These are phyloP conservation scores for Pteropus rufus DNA, from an alignment of 2,797 vertebrate genomes.

Conservation along the genomic window DNA sequence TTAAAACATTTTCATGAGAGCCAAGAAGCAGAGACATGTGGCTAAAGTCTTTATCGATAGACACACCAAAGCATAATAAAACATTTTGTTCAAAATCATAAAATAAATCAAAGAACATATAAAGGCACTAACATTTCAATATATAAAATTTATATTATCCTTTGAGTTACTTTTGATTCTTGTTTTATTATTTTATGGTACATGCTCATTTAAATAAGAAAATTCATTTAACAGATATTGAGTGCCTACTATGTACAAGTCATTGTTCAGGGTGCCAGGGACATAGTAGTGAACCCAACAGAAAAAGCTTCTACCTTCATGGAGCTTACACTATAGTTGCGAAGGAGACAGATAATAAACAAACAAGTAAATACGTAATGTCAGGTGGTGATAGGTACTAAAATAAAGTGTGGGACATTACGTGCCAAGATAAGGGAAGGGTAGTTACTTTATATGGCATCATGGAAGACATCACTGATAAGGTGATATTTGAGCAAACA, in stretches of 20 bases:
- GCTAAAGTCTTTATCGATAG: neutral
- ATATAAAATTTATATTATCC: neutral
- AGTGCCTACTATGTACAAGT: neutral
- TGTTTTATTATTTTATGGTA: neutral
- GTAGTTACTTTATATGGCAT: neutral
- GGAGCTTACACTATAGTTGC: neutral
- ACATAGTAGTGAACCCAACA: neutral
- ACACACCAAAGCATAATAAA: neutral
- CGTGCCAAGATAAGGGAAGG: neutral
- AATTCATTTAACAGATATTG: neutral
- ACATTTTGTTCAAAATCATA: neutral
- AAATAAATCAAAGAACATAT: neutral
- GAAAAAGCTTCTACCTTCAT: neutral
- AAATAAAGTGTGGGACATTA: neutral
- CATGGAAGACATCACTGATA: neutral
- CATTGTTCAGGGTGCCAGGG: neutral
- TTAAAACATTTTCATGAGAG: neutral
- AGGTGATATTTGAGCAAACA: neutral
- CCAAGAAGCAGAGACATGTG: neutral
- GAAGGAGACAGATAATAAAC: neutral
- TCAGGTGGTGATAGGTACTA: neutral
- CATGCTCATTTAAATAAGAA: neutral
- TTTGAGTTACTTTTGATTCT: neutral
- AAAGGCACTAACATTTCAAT: neutral
- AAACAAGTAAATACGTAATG: neutral